Conservation (phyloP, 2,113 vertebrate species). For the Amphiprion ocellaris region DNA sequence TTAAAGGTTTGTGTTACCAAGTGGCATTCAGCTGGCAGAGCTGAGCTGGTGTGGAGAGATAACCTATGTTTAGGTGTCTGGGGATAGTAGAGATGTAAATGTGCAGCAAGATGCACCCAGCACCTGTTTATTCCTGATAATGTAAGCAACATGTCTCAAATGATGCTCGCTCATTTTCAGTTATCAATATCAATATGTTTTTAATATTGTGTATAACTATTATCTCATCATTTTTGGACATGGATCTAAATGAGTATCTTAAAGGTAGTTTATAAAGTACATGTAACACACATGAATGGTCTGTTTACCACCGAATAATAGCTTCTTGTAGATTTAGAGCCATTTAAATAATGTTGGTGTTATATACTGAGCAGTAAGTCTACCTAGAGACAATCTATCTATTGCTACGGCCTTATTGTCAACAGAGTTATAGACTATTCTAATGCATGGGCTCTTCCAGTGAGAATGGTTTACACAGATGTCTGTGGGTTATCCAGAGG, state of each 20-base stretch:
- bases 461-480: too few species aligned
- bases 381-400: neutral
- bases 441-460: too few species aligned
- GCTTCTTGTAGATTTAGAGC: neutral
- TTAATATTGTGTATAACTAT: too few species aligned
- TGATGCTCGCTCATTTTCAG: too few species aligned
- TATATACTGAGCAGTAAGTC: neutral
- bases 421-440: neutral
- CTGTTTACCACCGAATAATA: too few species aligned
- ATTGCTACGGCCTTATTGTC: neutral
- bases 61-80: conserved; percentile 16
- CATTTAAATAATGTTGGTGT: neutral
- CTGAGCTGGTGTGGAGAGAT: conserved; percentile 18
- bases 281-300: too few species aligned
- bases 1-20: conserved; percentile 15
- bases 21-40: conserved; percentile 18
- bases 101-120: neutral
- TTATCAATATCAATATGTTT: too few species aligned
- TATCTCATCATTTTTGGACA: too few species aligned
- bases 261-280: too few species aligned
- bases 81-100: conserved; percentile 1
- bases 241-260: too few species aligned
- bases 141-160: neutral
- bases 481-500: neutral
- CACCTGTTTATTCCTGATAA: conserved; percentile 37